Percentiles rank a stretch among this genome's conserved stretches.
Evolutionary conservation across 2,113 vertebrate genomes (phyloP).

Genomic region (Emydocephalus ijimae): DNA sequence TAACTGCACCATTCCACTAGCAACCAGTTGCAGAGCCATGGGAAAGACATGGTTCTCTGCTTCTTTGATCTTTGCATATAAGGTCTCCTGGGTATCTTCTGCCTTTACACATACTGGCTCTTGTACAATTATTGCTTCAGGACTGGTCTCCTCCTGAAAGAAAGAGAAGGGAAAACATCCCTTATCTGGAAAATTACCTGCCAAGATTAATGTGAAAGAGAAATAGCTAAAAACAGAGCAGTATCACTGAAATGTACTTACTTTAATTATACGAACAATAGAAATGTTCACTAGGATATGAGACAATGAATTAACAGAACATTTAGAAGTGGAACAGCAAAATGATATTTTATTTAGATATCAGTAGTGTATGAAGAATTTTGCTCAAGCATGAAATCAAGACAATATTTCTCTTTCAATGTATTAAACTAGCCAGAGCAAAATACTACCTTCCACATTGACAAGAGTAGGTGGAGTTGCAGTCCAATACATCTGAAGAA

Average conservation of each 20-base stretch:
- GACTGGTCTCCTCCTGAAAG: slow-evolving; percentile 76
- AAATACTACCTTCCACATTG: neutral
- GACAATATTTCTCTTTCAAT: neutral
- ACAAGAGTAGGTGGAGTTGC: neutral
- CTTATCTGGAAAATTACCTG: neutral
- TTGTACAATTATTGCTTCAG: slow-evolving; percentile 78
- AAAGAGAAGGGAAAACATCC: neutral
- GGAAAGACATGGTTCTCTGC: slow-evolving; percentile 80
- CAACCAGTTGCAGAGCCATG: slow-evolving; percentile 80
- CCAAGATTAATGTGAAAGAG: neutral
- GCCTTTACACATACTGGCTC: slow-evolving; percentile 68
- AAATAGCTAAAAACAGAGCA: neutral
- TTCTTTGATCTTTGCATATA: slow-evolving; percentile 71
- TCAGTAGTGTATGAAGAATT: neutral
- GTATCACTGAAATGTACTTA: neutral
- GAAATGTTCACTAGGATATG: neutral
- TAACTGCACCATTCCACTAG: slow-evolving; percentile 71
- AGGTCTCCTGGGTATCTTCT: slow-evolving; percentile 70
- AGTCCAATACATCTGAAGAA: neutral
- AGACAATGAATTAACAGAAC: neutral
- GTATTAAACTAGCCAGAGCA: neutral
- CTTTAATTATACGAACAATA: accelerated
- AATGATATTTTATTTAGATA: too few relatives aligned
- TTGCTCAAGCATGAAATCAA: neutral
- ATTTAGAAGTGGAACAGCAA: neutral